Base-by-base conservation (phyloP, 2,797 vertebrate species). In the Gambelia wislizenii region DNA sequence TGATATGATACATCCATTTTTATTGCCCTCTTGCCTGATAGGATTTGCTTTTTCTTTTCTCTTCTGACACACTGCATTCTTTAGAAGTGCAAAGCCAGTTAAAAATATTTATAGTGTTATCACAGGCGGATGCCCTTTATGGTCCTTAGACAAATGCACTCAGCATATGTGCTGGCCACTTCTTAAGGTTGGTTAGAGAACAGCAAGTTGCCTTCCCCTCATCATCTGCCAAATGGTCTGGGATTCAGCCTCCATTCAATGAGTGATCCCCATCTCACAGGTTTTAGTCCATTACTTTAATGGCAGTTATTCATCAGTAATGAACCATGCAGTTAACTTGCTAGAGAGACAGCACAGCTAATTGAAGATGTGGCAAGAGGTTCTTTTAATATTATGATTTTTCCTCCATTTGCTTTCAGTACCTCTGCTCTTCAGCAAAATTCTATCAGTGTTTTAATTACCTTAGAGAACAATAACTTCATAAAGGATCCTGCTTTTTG, bases 371-470 rank as follows among this genome's bases (percentile, higher is more conserved):
- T 91, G 82, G 42, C 85, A 91, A 91, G 86, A 92, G 54, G 83
- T 94, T 88, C 79, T 94, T 94, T 94, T 93, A 92, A 92, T 94
- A 94, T 93, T 94, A 88, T 94, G 94, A 91, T 94, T 94, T 95
- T 95, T 92, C 90, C 87, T 93, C 93, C 94, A 91, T 94, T 95
- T 95, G 78, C 86, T 92, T 94, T 93, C 92, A 93, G 85, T 92
- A 91, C 67, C 47, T 94, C 91, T 88, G 83, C 85, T 94, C 56
- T 91, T 94, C 88, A 47, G 39, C 93, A 92, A 95, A 91, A 86
- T 92, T 88, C 93, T 90, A 90, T 92, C 92, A 39, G 91, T 94
- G 88, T 90, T 96, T 95, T 95, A 95, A 95, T 95, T 95, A 95
- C 95, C 93, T 95, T 75, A 87, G 94, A 95, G 94, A 94, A 92